These are phyloP conservation scores for Girardinus metallicus DNA, from an alignment of 2,797 vertebrate species.

Conservation along the genomic window DNA sequence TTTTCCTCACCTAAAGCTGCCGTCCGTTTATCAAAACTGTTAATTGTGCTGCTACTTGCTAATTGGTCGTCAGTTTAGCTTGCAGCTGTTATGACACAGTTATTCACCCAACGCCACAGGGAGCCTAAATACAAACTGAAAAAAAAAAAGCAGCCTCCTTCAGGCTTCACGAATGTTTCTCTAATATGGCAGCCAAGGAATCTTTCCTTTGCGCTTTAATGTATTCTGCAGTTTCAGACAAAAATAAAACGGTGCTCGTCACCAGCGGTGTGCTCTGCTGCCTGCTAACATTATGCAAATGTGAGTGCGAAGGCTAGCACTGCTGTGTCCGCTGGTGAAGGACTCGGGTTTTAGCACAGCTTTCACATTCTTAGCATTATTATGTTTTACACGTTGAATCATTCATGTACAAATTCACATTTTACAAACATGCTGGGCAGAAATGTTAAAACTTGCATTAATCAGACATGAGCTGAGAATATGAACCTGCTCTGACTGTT, in stretches of 20 bases:
- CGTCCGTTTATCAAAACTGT: conserved; percentile 26
- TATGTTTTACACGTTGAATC: not conserved
- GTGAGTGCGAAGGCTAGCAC: not conserved
- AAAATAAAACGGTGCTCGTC: conserved; percentile 35
- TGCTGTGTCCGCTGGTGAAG: not conserved
- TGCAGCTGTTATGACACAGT: conserved; percentile 38
- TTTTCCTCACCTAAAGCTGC: not conserved
- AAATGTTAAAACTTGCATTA: conserved; percentile 18
- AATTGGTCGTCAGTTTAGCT: conserved; percentile 10
- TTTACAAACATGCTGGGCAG: not conserved
- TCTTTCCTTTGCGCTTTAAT: not conserved
- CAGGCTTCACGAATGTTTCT: not conserved
- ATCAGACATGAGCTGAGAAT: not conserved
- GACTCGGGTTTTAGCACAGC: not conserved
- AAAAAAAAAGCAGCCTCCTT: conserved; percentile 14
- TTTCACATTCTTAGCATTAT: not conserved
- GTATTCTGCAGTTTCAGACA: conserved; percentile 26
- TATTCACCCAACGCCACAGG: conserved; percentile 20
- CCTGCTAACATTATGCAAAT: conserved; percentile 32
- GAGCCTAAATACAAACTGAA: conserved; percentile 27
- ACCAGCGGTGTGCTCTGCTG: conserved; percentile 8
- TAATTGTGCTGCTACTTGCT: conserved; percentile 21
- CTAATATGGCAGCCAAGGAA: not conserved
- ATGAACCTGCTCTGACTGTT: no score
- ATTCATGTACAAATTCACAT: not conserved